Percentiles rank a stretch among this genome's conserved stretches.
Evolutionary conservation across 2,113 vertebrate species (phyloP).

Genomic region (Spermophilus dauricus): DNA sequence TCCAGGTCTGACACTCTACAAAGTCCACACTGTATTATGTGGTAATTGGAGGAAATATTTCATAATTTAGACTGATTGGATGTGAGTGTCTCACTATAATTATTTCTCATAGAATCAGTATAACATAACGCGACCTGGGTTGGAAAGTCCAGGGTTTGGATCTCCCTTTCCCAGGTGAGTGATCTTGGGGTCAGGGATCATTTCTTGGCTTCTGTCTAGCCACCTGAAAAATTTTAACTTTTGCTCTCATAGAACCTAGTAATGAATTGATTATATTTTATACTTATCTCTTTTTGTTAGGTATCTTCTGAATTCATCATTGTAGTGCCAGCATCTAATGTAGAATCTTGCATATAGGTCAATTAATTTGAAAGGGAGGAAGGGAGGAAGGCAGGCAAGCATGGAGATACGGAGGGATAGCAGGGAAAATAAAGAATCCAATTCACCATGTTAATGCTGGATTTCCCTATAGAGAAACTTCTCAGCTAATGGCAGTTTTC

Average conservation of each 20-base stretch:
- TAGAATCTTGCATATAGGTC: not conserved
- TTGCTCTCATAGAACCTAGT: not conserved
- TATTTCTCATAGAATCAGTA: not conserved
- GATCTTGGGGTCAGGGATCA: not conserved
- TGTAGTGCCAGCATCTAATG: not conserved
- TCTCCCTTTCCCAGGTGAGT: not conserved
- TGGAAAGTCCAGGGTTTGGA: not conserved
- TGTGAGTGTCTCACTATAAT: not conserved
- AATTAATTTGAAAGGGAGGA: not conserved
- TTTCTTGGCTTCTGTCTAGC: not conserved
- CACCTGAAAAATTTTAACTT: constrained; percentile 2
- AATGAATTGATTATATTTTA: constrained; percentile 8
- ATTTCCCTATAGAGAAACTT: constrained; percentile 11
- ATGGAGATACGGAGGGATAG: not conserved
- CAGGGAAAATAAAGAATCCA: not conserved
- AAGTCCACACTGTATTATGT: not conserved
- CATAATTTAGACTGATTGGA: not conserved
- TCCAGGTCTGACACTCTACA: not conserved
- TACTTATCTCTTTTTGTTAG: not conserved
- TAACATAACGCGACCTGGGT: not conserved
- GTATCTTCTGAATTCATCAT: not conserved
- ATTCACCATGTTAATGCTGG: not conserved
- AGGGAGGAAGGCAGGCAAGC: not conserved
- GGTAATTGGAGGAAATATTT: not conserved
- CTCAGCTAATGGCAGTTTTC: not conserved